These are phyloP conservation scores for Patella depressa DNA, from an alignment of 2,888 invertebrate species.

Conservation along the genomic window DNA sequence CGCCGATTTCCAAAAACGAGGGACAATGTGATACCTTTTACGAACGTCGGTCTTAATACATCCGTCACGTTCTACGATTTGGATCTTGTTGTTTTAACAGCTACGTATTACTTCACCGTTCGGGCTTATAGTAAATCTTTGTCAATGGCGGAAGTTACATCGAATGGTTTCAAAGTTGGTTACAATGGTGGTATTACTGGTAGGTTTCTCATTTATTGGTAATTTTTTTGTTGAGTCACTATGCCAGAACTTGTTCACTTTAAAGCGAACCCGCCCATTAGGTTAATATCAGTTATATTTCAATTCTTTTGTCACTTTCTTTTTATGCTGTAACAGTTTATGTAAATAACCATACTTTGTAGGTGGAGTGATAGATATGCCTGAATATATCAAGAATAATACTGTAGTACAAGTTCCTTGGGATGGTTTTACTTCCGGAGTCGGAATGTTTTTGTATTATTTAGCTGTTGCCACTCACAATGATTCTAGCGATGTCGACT, in stretches of 20 bases:
- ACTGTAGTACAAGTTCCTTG: conserved; percentile 11
- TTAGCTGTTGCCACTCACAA: conserved; percentile 9
- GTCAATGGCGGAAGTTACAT: conserved; percentile 44
- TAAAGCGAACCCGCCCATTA: too few relatives aligned
- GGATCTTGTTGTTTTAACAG: conserved; percentile 34
- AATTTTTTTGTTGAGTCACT: too few relatives aligned
- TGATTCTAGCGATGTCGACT: background rate
- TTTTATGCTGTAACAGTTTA: too few relatives aligned
- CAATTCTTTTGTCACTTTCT: too few relatives aligned
- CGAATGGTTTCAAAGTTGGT: conserved; percentile 53
- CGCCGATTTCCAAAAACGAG: conserved; percentile 48
- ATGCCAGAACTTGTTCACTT: too few relatives aligned
- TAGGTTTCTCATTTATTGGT: conserved; percentile 2
- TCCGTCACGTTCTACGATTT: conserved; percentile 47
- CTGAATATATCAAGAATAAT: background rate
- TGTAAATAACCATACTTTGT: background rate
- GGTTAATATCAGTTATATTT: too few relatives aligned
- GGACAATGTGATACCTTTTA: conserved; percentile 49
- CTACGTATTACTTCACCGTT: conserved; percentile 54
- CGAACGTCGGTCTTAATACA: conserved; percentile 46
- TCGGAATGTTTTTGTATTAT: conserved; percentile 18
- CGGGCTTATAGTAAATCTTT: conserved; percentile 44
- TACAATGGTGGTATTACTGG: conserved; percentile 42
- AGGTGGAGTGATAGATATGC: background rate
- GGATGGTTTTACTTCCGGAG: conserved; percentile 16